phyloP scores from a whole-genome alignment of 2,797 vertebrate genomes.

The Syngnathus acus region DNA sequence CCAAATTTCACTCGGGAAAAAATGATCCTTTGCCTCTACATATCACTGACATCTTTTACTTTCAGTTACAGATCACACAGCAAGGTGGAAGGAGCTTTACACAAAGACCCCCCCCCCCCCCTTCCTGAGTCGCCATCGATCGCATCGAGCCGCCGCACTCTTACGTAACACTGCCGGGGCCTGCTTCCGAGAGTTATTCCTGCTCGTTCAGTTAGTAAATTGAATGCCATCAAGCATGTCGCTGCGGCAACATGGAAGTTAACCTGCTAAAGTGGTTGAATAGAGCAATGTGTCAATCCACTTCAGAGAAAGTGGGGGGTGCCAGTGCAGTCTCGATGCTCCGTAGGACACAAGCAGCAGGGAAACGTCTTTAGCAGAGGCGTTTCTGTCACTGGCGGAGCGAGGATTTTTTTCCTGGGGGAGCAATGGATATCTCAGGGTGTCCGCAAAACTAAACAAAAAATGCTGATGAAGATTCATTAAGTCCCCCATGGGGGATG shows the following conservation, averaged over 20 bases:
- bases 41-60: constrained; percentile 25
- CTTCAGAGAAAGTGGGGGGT: constrained; percentile 17
- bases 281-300: constrained; percentile 48
- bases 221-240: constrained; percentile 46
- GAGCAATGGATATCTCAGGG: too few species aligned
- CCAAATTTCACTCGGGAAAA: constrained; percentile 27
- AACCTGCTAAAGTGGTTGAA: constrained; percentile 47
- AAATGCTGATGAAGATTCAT: too few species aligned
- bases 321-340: constrained; percentile 12
- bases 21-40: constrained; percentile 3
- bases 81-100: constrained; percentile 17
- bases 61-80: constrained; percentile 20
- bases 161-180: constrained; percentile 16
- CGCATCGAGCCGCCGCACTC: constrained; percentile 10
- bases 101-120: constrained; percentile 12
- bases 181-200: constrained; percentile 28
- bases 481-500: too few species aligned
- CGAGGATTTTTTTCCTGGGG: too few species aligned
- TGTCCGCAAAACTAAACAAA: too few species aligned
- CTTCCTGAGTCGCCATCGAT: constrained; percentile 33
- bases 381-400: too few species aligned
- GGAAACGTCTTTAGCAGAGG: background rate
- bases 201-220: constrained; percentile 41
- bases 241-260: constrained; percentile 43
- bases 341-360: background rate